Conservation (phyloP, 1,140 invertebrate genomes). For the Bombus waltoni region DNA sequence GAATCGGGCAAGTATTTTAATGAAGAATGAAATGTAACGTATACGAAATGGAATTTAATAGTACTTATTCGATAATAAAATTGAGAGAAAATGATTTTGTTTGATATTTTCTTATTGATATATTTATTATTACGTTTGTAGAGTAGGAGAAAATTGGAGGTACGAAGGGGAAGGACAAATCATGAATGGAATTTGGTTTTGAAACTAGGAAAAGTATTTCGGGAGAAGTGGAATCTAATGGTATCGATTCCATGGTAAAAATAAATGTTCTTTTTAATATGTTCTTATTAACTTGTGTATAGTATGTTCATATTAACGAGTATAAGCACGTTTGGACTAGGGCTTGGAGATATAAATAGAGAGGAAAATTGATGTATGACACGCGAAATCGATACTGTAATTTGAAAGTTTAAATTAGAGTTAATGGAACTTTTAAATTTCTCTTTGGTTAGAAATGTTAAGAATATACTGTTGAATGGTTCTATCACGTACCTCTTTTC, state of each 20-base stretch:
- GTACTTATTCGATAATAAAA: neutral
- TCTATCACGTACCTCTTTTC: constrained; percentile 80
- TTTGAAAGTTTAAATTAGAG: neutral
- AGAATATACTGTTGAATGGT: neutral
- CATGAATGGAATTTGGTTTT: neutral
- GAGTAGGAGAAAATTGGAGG: too few relatives aligned
- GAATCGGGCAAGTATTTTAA: neutral
- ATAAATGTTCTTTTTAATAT: neutral
- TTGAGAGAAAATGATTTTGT: neutral
- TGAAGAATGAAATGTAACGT: neutral
- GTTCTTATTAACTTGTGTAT: neutral
- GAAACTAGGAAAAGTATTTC: neutral
- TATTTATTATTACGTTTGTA: neutral
- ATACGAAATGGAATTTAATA: neutral
- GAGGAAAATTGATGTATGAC: neutral
- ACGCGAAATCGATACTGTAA: too few relatives aligned
- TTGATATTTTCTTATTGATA: neutral
- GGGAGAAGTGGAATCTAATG: neutral
- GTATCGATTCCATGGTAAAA: neutral
- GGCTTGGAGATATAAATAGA: neutral
- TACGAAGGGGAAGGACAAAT: neutral
- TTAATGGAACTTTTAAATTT: neutral
- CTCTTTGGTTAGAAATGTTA: neutral
- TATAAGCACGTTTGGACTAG: neutral
- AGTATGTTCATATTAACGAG: neutral